Evolutionary conservation across 1,140 invertebrate species (phyloP).

Genomic region (Conus betulinus): DNA sequence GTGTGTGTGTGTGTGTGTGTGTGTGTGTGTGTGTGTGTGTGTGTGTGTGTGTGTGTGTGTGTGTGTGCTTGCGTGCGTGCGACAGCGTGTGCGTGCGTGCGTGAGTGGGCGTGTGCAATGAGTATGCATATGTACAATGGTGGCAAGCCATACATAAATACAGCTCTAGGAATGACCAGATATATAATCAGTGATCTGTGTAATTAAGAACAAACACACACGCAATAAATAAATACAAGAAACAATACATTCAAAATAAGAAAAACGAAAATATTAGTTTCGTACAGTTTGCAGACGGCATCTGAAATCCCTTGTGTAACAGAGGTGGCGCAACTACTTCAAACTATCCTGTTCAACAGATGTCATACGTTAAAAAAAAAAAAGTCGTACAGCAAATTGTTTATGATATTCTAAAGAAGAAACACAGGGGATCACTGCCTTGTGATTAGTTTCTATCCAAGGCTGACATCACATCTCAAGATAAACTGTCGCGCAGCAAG

Average conservation of each 20-base stretch:
- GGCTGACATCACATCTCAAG: too few species aligned
- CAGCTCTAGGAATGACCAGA: neutral
- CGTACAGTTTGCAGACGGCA: too few species aligned
- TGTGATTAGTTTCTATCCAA: too few species aligned
- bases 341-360: too few species aligned
- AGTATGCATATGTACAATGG: neutral
- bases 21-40: conserved; percentile 2
- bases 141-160: neutral
- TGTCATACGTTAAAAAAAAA: too few species aligned
- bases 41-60: conserved; percentile 10
- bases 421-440: too few species aligned
- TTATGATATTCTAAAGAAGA: too few species aligned
- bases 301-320: too few species aligned
- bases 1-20: neutral
- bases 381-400: too few species aligned
- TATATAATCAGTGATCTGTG: neutral
- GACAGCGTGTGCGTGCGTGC: neutral
- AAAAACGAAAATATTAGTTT: too few species aligned
- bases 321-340: too few species aligned
- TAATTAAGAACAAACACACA: neutral
- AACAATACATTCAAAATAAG: neutral
- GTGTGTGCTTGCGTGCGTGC: neutral
- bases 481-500: too few species aligned
- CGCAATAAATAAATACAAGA: neutral
- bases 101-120: neutral